Base-by-base conservation (phyloP, 2,113 vertebrate species). In the Hippoglossus stenolepis region DNA sequence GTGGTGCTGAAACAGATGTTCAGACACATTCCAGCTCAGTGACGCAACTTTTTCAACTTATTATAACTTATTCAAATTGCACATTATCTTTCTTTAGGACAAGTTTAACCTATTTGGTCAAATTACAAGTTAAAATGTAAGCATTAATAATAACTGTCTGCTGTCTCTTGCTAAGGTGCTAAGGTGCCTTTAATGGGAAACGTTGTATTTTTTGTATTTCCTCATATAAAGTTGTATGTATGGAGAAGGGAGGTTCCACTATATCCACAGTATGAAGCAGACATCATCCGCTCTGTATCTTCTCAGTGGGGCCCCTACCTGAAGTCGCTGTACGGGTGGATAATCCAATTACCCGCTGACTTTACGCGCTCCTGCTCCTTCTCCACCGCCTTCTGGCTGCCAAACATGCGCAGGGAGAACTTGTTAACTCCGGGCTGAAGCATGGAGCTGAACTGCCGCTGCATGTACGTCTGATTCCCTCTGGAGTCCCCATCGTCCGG, bases 341-440 rank as follows among this genome's bases (percentile, higher is more conserved):
- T 98, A 89, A 98, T 98, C 97, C 97, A 98, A 79, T 97, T 97
- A 60, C 97, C 97, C 60, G 97, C 97, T 18, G 97, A 98, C 90
- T 98, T 98, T 67, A 98, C 97, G 28, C 97, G 93, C 91, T 97
- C 96, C 77, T 98, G 97, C 65, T 98, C 97, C 23, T 96, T 91
- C 81, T 98, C 97, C 90, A 98, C 97, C 20, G 97, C 97, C 92
- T 98, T 98, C 91, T 99, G 97, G 85, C 97, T 98, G 70, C 97
- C 97, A 87, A 99, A 99, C 97, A 99, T 98, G 90, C 97, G 97
- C 95, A 99, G 94, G 81, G 97, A 99, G 95, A 99, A 99, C 91
- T 99, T 99, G 93, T 98, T 99, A 80, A 99, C 97, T 83, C 97
- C 97, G 1, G 97, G 97, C 93, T 98, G 97, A 26, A 99, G 95